These are phyloP conservation scores for Drosophila novamexicana DNA, from an alignment of 1,140 invertebrate genomes.

Conservation along the genomic window DNA sequence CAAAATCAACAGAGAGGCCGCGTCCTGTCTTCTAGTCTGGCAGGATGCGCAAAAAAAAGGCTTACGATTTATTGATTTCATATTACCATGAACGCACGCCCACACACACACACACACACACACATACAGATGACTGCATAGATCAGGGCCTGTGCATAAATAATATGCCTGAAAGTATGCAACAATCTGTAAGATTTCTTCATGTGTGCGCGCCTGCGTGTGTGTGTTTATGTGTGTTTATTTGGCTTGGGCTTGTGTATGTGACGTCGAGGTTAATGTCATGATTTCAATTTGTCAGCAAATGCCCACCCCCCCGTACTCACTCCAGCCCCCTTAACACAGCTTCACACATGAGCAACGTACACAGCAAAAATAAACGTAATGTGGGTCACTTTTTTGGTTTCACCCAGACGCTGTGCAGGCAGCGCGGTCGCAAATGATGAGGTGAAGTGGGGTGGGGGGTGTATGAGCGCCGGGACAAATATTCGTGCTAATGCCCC, in stretches of 20 bases:
- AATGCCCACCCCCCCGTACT: neutral
- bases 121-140: constrained; percentile 25
- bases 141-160: constrained; percentile 58
- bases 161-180: constrained; percentile 70
- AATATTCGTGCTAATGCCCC: constrained; percentile 35
- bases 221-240: constrained; percentile 16
- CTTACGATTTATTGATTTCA: constrained; percentile 79
- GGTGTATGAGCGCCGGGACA: neutral
- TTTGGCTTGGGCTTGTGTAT: constrained; percentile 10
- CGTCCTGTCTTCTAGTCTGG: constrained; percentile 28
- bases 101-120: constrained; percentile 1
- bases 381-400: constrained; percentile 48
- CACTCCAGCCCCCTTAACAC: no score
- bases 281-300: constrained; percentile 69
- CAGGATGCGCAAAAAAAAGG: constrained; percentile 55
- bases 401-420: constrained; percentile 24
- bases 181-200: constrained; percentile 42
- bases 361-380: constrained; percentile 15
- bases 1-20: constrained; percentile 24
- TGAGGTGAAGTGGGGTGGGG: neutral
- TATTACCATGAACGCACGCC: constrained; percentile 56
- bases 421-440: neutral
- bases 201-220: constrained; percentile 27
- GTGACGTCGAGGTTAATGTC: constrained; percentile 60
- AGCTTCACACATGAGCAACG: constrained; percentile 11